These are phyloP conservation scores for Cheiracanthium punctorium DNA, from an alignment of 2,888 invertebrate genomes.

Conservation along the genomic window DNA sequence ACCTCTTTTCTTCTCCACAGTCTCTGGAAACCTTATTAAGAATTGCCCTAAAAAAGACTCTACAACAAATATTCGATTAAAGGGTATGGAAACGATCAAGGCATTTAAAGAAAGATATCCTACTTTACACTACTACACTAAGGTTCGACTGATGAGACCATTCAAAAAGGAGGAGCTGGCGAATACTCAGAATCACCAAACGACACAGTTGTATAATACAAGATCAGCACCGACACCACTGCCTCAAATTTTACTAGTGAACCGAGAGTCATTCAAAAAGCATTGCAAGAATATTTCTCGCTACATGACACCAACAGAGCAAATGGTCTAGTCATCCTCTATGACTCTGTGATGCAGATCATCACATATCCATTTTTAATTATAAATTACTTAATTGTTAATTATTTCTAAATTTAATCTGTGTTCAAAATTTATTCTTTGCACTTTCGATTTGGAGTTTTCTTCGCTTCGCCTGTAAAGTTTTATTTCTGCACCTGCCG, in stretches of 20 bases:
- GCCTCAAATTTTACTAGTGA: constrained; percentile 29
- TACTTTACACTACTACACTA: constrained; percentile 13
- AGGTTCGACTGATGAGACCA: background rate
- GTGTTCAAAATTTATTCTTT: too few species aligned
- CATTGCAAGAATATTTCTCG: background rate
- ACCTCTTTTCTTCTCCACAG: background rate
- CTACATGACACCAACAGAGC: background rate
- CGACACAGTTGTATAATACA: background rate
- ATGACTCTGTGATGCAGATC: too few species aligned
- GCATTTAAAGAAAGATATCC: background rate
- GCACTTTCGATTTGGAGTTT: too few species aligned
- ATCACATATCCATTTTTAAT: too few species aligned
- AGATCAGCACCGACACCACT: background rate
- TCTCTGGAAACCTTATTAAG: background rate
- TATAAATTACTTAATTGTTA: too few species aligned
- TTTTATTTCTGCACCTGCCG: too few species aligned
- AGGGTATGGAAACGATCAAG: constrained; percentile 19
- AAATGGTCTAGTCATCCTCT: background rate
- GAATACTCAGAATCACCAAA: background rate
- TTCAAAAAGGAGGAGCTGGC: constrained; percentile 6
- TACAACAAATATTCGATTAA: background rate
- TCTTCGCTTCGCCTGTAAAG: too few species aligned
- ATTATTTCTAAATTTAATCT: too few species aligned
- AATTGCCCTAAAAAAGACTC: constrained; percentile 11
- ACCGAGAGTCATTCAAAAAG: background rate